Evolutionary conservation across 2,888 invertebrate species (phyloP), one percentile per base, ranked within the genome.

Genomic region (Sphaerophoria rueppellii): DNA sequence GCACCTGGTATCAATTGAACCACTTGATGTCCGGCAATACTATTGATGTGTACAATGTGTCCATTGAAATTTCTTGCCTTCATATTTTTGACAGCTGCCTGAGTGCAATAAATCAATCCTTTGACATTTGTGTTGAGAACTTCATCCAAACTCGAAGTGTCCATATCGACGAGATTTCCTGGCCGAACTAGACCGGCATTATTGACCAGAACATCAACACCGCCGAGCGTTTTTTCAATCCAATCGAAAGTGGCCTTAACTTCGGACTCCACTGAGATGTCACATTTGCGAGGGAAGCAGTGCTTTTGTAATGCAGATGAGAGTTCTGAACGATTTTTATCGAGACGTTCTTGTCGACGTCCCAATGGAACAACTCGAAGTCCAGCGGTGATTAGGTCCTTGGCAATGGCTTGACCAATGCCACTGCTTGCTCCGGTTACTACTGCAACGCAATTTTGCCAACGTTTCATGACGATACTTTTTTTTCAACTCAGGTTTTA

Each of bases 381-480:
- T 0, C 94, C 94, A 9, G 91, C 89, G 54, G 9, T 43, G 11
- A 43, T 9, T 91, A 89, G 0, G 92, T 91, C 46, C 94, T 89
- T 77, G 92, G 91, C 90, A 46, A 93, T 91, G 3, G 92, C 92
- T 5, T 92, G 92, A 14, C 94, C 95, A 75, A 95, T 94, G 5
- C 95, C 95, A 0, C 93, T 91, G 89, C 94, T 94, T 4, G 93
- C 93, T 9, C 94, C 94, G 0, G 94, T 94, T 74, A 94, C 93
- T 37, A 94, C 91, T 0, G 93, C 94, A 0, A 93, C 92, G 87
- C 93, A 93, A 37, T 93, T 93, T 0, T 24, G 43, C 43, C 43
- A 43, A 60, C 60, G 60, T 60, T 60, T 40, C 60, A 60, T 60
- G 12, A 43, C 43, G 43, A 24, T 6, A 24, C 6, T 60, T 40